Evolutionary conservation across 1,140 invertebrate genomes (phyloP).

Genomic region (Scylla paramamosain): DNA sequence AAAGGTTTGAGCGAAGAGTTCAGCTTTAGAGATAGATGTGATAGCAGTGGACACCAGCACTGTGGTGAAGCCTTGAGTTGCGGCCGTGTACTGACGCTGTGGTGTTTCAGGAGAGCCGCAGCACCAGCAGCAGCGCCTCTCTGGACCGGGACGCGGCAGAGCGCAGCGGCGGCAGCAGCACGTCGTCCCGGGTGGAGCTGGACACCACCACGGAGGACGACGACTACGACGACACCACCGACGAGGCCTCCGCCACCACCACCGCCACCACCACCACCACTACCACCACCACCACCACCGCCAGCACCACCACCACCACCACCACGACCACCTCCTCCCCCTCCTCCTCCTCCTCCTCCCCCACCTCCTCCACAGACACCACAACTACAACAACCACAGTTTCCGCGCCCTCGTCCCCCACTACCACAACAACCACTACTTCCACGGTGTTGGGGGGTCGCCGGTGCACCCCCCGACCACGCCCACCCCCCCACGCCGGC

Average conservation of each 20-base stretch:
- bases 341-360: not conserved
- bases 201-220: slow-evolving; percentile 69
- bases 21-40: no score
- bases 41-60: no score
- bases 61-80: no score
- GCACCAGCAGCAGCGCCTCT: slow-evolving; percentile 28
- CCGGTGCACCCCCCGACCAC: slow-evolving; percentile 43
- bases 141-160: not conserved
- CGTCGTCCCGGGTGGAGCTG: slow-evolving; percentile 36
- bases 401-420: slow-evolving; percentile 49
- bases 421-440: slow-evolving; percentile 15
- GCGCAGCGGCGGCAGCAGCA: slow-evolving; percentile 46
- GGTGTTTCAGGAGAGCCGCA: slow-evolving; percentile 42
- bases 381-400: slow-evolving; percentile 29
- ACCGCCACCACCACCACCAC: slow-evolving; percentile 33
- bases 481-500: slow-evolving; percentile 61
- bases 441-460: not conserved
- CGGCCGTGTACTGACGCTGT: no score
- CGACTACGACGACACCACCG: slow-evolving; percentile 43
- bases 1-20: no score
- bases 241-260: not conserved
- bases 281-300: slow-evolving; percentile 26
- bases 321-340: not conserved
- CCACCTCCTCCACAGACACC: slow-evolving; percentile 27
- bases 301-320: not conserved